phyloP scores from a whole-genome alignment of 2,888 invertebrate genomes.

The Drosophila putrida region DNA sequence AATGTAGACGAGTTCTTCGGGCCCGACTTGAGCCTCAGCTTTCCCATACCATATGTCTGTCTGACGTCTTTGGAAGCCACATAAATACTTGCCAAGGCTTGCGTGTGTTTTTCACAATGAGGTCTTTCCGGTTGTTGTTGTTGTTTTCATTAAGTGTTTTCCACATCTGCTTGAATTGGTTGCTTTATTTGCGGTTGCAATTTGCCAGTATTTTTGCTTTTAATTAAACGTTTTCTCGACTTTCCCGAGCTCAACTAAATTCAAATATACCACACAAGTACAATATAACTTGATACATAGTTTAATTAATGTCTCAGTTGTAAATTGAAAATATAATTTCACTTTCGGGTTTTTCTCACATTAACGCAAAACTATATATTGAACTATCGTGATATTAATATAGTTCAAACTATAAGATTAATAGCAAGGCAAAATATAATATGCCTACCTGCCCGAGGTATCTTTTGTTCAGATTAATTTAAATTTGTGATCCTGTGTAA shows the following conservation, averaged over 20 bases:
- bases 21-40: conserved; percentile 8
- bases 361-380: background rate
- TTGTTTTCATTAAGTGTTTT: conserved; percentile 58
- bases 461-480: background rate
- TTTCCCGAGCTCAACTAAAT: conserved; percentile 33
- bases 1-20: conserved; percentile 11
- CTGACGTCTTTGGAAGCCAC: conserved; percentile 62
- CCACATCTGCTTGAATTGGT: conserved; percentile 71
- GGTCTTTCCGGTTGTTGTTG: conserved; percentile 34
- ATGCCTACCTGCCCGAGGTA: background rate
- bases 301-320: conserved; percentile 12
- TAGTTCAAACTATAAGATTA: background rate
- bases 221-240: conserved; percentile 69
- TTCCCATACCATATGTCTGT: conserved; percentile 7
- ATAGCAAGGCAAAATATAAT: background rate
- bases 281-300: conserved; percentile 30
- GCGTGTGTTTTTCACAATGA: conserved; percentile 45
- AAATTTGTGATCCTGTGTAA: background rate
- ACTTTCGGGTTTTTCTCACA: background rate
- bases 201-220: conserved; percentile 64
- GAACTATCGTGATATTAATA: background rate
- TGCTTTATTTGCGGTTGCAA: conserved; percentile 78
- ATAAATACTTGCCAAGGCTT: conserved; percentile 62
- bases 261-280: conserved; percentile 36
- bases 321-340: conserved; percentile 4